A percentile compares a stretch with the other conserved stretches of the same genome.
Evolutionary conservation across 2,113 vertebrate genomes (phyloP).

Genomic region (Gymnorhina tibicen): DNA sequence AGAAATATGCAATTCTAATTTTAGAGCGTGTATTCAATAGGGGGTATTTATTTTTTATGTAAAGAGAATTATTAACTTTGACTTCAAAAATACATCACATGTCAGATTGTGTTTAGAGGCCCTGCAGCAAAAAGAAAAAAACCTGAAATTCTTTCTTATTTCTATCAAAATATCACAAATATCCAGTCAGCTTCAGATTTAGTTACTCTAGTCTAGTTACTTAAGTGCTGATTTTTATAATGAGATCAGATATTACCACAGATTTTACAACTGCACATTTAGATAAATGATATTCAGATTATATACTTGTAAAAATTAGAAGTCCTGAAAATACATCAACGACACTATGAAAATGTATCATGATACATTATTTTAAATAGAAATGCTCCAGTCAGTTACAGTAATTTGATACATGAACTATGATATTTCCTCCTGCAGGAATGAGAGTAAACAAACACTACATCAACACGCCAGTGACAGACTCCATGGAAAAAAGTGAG

Average conservation of each 20-base stretch:
- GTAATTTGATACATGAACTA: constrained; percentile 76
- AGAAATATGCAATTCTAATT: constrained; percentile 77
- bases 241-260: constrained; percentile 38
- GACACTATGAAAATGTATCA: constrained; percentile 49
- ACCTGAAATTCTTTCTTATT: constrained; percentile 69
- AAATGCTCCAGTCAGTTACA: constrained; percentile 70
- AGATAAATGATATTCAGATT: constrained; percentile 50
- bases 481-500: constrained; percentile 59
- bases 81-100: constrained; percentile 81
- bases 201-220: constrained; percentile 62
- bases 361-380: constrained; percentile 69
- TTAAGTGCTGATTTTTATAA: constrained; percentile 64
- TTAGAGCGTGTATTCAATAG: constrained; percentile 69
- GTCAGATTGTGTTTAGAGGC: constrained; percentile 77
- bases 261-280: constrained; percentile 22
- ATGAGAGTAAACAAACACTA: constrained; percentile 72
- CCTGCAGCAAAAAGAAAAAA: constrained; percentile 71
- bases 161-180: constrained; percentile 73
- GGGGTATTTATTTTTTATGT: constrained; percentile 78
- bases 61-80: constrained; percentile 83
- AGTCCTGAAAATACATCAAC: constrained; percentile 56
- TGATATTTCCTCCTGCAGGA: constrained; percentile 68
- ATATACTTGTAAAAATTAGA: constrained; percentile 58
- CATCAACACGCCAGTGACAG: constrained; percentile 68
- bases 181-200: constrained; percentile 71